These are phyloP conservation scores for Andrena camellia DNA, from an alignment of 2,888 invertebrate genomes.

Conservation along the genomic window DNA sequence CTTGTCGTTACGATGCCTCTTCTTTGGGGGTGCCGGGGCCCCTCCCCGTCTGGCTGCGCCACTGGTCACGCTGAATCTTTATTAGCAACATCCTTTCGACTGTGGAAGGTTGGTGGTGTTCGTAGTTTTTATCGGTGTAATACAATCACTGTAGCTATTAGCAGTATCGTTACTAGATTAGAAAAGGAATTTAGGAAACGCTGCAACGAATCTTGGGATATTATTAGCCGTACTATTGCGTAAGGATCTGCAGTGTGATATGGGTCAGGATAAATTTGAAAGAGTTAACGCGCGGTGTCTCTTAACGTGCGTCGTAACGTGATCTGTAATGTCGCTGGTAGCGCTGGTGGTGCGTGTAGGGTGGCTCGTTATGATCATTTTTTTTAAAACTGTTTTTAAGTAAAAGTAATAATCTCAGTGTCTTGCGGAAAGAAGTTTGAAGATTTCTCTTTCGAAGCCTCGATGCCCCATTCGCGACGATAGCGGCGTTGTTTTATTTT, in stretches of 20 bases:
- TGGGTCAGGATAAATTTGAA: constrained; percentile 2
- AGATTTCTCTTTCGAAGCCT: too few relatives aligned
- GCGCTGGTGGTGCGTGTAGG: constrained; percentile 34
- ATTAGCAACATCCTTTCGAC: constrained; percentile 10
- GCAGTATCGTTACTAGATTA: constrained; percentile 31
- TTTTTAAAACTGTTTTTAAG: neutral
- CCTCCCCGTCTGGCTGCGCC: too few relatives aligned
- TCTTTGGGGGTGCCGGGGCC: too few relatives aligned
- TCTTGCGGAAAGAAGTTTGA: too few relatives aligned
- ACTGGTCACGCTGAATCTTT: too few relatives aligned
- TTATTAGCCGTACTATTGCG: constrained; percentile 37
- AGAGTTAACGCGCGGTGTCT: neutral
- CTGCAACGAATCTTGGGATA: constrained; percentile 59
- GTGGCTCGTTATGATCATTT: neutral
- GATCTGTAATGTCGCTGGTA: constrained; percentile 54
- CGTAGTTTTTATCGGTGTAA: constrained; percentile 12
- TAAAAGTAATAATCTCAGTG: too few relatives aligned
- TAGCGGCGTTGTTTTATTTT: too few relatives aligned
- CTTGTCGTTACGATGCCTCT: too few relatives aligned
- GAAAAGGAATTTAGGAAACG: constrained; percentile 21
- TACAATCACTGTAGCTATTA: constrained; percentile 23
- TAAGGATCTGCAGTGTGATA: constrained; percentile 51
- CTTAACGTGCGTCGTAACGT: neutral
- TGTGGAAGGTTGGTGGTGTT: neutral
- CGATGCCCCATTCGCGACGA: too few relatives aligned